phyloP scores from a whole-genome alignment of 2,113 vertebrate genomes.

The Ammospiza caudacuta region DNA sequence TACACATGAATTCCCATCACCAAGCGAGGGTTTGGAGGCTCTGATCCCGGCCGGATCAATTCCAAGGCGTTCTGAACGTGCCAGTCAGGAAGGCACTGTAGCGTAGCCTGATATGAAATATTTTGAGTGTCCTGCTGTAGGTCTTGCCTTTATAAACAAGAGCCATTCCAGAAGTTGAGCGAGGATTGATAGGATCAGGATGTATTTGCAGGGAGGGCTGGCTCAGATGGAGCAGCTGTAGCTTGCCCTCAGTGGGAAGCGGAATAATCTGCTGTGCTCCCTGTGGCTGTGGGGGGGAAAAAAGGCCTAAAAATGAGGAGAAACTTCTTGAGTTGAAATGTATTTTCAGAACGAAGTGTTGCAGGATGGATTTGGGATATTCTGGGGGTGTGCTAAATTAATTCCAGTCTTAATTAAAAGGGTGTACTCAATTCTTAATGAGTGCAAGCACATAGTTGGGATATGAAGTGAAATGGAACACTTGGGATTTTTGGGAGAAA shows the following conservation, averaged over 20 bases:
- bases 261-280: not conserved
- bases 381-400: not conserved
- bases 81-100: slow-evolving; percentile 50
- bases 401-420: not conserved
- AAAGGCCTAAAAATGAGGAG: not conserved
- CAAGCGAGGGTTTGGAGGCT: not conserved
- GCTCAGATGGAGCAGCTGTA: not conserved
- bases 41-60: rapidly evolving
- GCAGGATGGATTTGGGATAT: not conserved
- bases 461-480: not conserved
- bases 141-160: slow-evolving; percentile 61
- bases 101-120: not conserved
- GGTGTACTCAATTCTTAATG: rapidly evolving
- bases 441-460: rapidly evolving
- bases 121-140: slow-evolving; percentile 66
- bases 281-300: not conserved
- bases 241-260: not conserved
- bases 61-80: not conserved
- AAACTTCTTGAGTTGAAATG: not conserved
- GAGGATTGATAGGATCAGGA: slow-evolving; percentile 56
- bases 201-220: slow-evolving; percentile 6
- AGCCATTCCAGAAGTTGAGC: slow-evolving; percentile 34
- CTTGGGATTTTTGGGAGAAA: not conserved
- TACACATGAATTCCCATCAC: not conserved
- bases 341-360: not conserved